Evolutionary conservation across 2,113 vertebrate genomes (phyloP).

Genomic region (Asarcornis scutulata): DNA sequence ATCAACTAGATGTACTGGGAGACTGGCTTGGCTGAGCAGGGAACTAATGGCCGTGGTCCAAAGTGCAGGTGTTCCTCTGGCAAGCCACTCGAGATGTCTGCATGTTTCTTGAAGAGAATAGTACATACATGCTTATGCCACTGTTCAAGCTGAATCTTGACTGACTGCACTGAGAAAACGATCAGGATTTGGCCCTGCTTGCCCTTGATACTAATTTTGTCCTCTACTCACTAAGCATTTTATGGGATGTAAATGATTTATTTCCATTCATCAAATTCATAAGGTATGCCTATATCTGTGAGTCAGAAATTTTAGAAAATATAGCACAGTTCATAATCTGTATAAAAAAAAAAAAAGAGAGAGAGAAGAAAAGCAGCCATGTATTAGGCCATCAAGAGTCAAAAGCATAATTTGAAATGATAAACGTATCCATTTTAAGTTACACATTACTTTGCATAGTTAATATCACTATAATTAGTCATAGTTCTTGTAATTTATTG

Average conservation of each 20-base stretch:
- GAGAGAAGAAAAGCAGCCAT: conserved; percentile 30
- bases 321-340: conserved; percentile 26
- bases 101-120: neutral
- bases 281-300: conserved; percentile 13
- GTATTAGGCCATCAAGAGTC: conserved; percentile 79
- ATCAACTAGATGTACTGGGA: neutral
- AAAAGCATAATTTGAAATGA: conserved; percentile 84
- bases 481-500: conserved; percentile 88
- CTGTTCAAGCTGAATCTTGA: neutral
- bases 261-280: conserved; percentile 36
- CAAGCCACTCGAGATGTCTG: neutral
- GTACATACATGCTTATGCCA: neutral
- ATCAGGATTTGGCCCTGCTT: neutral
- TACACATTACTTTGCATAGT: conserved; percentile 86
- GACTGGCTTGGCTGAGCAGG: neutral
- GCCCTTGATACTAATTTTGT: neutral
- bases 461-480: conserved; percentile 88
- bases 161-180: neutral
- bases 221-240: neutral
- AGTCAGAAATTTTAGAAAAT: conserved; percentile 31
- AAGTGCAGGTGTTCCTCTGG: neutral
- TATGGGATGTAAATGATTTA: conserved; percentile 21
- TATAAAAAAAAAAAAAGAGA: conserved; percentile 7
- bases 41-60: neutral
- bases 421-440: conserved; percentile 85